Conservation (phyloP, 1,140 invertebrate species). For the Zaprionus capensis region DNA sequence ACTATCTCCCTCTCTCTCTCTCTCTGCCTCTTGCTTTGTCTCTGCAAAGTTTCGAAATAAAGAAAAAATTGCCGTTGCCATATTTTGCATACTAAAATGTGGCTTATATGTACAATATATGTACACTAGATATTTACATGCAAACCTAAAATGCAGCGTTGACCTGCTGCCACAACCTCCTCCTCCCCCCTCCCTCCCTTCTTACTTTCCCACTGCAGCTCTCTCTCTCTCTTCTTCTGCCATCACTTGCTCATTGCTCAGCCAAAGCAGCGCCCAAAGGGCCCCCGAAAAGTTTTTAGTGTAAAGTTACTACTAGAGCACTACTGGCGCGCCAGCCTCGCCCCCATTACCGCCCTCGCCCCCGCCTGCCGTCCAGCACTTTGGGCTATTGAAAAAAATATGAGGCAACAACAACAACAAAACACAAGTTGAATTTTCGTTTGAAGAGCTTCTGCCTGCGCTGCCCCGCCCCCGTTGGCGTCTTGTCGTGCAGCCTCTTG, state of each 20-base stretch:
- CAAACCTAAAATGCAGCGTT: constrained; percentile 35
- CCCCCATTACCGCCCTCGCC: not conserved
- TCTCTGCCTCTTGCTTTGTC: not conserved
- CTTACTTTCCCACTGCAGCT: not conserved
- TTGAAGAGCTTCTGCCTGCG: constrained; percentile 45
- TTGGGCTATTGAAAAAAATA: constrained; percentile 28
- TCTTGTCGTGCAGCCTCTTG: not conserved
- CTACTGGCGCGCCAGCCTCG: not conserved
- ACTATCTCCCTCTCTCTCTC: not conserved
- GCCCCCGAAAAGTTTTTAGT: constrained; percentile 52
- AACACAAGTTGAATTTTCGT: constrained; percentile 68
- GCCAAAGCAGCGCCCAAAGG: constrained; percentile 45
- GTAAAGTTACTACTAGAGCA: constrained; percentile 59
- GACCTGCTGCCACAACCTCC: not conserved
- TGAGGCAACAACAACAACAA: constrained; percentile 40
- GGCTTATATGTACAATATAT: constrained; percentile 44
- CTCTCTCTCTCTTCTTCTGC: not conserved
- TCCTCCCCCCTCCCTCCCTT: not conserved
- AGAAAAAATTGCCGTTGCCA: constrained; percentile 59
- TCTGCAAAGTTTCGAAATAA: constrained; percentile 34
- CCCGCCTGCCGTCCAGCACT: constrained; percentile 8
- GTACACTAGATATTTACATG: constrained; percentile 30
- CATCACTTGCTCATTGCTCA: constrained; percentile 28
- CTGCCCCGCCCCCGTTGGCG: not conserved
- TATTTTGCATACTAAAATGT: constrained; percentile 74